Evolutionary conservation across 2,888 invertebrate genomes (phyloP).

Genomic region (Eupithecia centaureata): DNA sequence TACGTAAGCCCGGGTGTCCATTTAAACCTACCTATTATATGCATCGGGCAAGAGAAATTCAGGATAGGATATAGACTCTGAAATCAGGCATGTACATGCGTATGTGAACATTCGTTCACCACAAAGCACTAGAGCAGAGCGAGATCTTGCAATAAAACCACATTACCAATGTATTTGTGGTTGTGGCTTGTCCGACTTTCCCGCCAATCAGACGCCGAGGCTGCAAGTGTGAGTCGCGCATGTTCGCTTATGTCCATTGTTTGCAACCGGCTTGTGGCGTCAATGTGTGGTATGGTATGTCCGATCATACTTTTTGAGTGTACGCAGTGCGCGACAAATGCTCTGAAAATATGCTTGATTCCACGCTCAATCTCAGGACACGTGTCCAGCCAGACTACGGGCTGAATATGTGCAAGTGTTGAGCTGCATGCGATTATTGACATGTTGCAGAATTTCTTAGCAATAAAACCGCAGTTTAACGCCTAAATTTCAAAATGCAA

Average conservation of each 20-base stretch:
- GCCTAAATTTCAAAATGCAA: conserved; percentile 18
- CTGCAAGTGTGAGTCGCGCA: conserved; percentile 50
- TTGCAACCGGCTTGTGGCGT: conserved; percentile 46
- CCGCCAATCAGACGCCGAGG: conserved; percentile 53
- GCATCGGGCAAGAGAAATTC: conserved; percentile 18
- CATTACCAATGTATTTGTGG: conserved; percentile 58
- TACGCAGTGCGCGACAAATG: conserved; percentile 45
- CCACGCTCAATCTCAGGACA: conserved; percentile 46
- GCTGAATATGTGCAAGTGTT: conserved; percentile 9
- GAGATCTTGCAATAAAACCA: conserved; percentile 67
- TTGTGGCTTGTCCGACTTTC: conserved; percentile 59
- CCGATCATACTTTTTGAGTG: conserved; percentile 53
- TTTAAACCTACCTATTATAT: conserved; percentile 18
- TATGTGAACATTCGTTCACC: conserved; percentile 60
- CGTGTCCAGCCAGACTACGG: conserved; percentile 34
- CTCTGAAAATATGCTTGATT: conserved; percentile 53
- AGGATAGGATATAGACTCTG: conserved; percentile 29
- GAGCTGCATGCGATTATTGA: conserved; percentile 27
- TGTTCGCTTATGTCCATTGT: conserved; percentile 58
- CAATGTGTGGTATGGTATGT: conserved; percentile 50
- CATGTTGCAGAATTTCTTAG: conserved; percentile 16
- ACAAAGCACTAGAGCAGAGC: conserved; percentile 67
- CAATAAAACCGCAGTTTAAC: conserved; percentile 12
- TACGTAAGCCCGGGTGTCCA: conserved; percentile 29
- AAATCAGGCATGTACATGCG: conserved; percentile 49